Base-by-base conservation (phyloP, 2,888 invertebrate species). In the Amphimallon solstitiale region DNA sequence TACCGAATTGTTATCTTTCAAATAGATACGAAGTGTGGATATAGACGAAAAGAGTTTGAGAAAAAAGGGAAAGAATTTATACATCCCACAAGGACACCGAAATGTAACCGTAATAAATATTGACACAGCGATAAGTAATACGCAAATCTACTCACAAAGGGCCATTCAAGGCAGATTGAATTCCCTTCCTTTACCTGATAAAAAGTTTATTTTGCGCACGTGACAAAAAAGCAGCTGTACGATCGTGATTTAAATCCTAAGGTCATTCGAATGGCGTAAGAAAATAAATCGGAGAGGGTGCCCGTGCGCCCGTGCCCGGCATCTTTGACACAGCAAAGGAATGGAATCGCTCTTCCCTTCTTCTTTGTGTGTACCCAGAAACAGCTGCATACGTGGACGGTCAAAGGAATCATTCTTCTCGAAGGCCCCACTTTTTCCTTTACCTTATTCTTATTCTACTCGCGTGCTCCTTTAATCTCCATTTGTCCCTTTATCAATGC, bases 321-420 rank as follows among this genome's bases (percentile, higher is more conserved):
- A 29, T 29, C 29, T 29, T 29, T 29, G 29, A 29, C 29, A 29
- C 5, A 29, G 29, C 5, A 29, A 29, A 29, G 29, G 29, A 29
- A 29, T 29, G 29, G 19, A 45, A 45, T 45, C 45, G 1, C 19
- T 19, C 10, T 10, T 19, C 5, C 14, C 14, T 15, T 10, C 19
- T 14, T n/a, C 45, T n/a, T 45, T 45, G 45, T 45, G 40, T 14
- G 14, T n/a, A 40, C 40, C 40, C 40, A 40, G 19, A 45, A 17
- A 19, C 45, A 45, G 45, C 45, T 45, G 45, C 45, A 17, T 17
- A 45, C 15, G 17, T 45, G 17, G 14, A 43, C 45, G 45, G 45
- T 45, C 45, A 45, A 45, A 45, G 45, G 45, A 45, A 45, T 45
- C 45, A 45, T 45, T 45, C 45, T 45, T 45, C 17, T 5, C 45